Evolutionary conservation across 2,888 invertebrate genomes (phyloP).

Genomic region (Euclidia mi): DNA sequence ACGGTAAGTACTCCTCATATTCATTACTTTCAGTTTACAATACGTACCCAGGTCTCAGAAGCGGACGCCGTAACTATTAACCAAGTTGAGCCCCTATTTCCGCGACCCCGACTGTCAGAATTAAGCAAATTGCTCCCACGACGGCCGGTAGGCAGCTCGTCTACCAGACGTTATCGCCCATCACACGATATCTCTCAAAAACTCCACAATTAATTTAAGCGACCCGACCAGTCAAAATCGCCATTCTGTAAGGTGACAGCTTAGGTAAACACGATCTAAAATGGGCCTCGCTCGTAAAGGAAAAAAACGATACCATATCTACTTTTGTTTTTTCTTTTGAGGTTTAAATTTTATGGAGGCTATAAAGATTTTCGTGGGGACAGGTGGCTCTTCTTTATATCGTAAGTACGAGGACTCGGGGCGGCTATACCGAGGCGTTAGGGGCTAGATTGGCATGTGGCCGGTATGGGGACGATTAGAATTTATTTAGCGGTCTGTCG

Average conservation of each 20-base stretch:
- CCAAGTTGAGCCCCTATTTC: constrained; percentile 68
- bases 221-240: constrained; percentile 86
- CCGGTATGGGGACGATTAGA: constrained; percentile 73
- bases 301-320: constrained; percentile 80
- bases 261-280: constrained; percentile 89
- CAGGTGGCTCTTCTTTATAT: constrained; percentile 90
- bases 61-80: constrained; percentile 74
- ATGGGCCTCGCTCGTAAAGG: constrained; percentile 82
- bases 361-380: constrained; percentile 89
- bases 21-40: constrained; percentile 49
- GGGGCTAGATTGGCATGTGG: constrained; percentile 82
- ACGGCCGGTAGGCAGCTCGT: constrained; percentile 74
- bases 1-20: constrained; percentile 75
- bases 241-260: constrained; percentile 89
- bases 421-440: constrained; percentile 75
- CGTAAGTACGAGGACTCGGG: constrained; percentile 80
- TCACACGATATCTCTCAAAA: constrained; percentile 85
- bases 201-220: constrained; percentile 86
- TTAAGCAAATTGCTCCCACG: constrained; percentile 78
- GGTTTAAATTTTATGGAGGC: constrained; percentile 89
- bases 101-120: constrained; percentile 74
- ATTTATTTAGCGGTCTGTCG: constrained; percentile 88
- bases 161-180: constrained; percentile 79
- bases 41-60: constrained; percentile 60
- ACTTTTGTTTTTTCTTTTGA: constrained; percentile 86